These are phyloP conservation scores for Pogona vitticeps DNA, from an alignment of 2,113 vertebrate species.

Conservation along the genomic window DNA sequence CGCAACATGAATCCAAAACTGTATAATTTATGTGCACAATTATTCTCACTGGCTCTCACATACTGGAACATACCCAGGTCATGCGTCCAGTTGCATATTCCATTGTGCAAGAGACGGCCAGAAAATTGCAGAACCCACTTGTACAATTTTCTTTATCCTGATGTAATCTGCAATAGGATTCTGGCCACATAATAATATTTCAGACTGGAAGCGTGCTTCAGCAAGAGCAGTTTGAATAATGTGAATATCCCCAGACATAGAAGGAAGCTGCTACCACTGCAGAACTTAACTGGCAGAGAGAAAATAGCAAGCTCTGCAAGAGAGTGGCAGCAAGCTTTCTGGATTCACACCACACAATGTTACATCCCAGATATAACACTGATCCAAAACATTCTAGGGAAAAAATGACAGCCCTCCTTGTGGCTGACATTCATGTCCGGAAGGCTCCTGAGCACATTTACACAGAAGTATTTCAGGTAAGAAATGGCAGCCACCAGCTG, in stretches of 20 bases:
- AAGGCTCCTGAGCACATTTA: background rate
- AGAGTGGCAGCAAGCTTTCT: background rate
- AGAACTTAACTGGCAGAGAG: background rate
- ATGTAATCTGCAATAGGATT: no score
- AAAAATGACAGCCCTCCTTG: no score
- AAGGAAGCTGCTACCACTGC: background rate
- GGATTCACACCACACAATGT: background rate
- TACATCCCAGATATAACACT: background rate
- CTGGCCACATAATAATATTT: background rate
- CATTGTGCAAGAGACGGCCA: no score
- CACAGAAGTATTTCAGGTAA: background rate
- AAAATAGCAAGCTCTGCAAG: background rate
- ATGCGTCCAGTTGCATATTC: no score
- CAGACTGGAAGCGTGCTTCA: no score
- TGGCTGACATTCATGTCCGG: background rate
- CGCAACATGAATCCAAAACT: no score
- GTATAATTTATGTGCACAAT: no score
- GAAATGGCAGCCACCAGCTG: background rate
- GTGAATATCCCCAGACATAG: background rate
- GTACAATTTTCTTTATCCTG: no score
- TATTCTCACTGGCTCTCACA: no score
- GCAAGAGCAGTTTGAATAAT: background rate
- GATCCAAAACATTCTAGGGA: no score
- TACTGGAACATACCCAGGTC: no score
- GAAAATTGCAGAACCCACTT: no score